These are phyloP conservation scores for Agonopterix subpropinquella DNA, from an alignment of 2,888 invertebrate genomes.

Conservation along the genomic window DNA sequence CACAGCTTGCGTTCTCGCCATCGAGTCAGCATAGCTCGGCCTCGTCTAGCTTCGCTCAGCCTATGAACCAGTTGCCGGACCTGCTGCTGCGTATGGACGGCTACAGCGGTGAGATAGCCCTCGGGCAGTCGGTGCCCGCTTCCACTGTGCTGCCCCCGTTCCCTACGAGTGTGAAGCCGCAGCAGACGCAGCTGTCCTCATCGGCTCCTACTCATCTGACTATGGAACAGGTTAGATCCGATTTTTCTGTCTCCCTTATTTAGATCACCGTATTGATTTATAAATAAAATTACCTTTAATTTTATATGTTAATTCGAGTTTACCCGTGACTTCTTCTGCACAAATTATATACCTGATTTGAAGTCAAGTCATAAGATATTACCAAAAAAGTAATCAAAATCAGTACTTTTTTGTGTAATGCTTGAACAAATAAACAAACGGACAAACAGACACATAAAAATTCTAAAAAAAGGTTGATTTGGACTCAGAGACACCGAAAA, in stretches of 20 bases:
- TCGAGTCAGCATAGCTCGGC: conserved; percentile 79
- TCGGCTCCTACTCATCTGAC: conserved; percentile 92
- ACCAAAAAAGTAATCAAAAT: no score
- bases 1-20: conserved; percentile 78
- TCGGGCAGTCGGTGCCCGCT: conserved; percentile 81
- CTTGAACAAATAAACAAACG: no score
- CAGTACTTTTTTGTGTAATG: no score
- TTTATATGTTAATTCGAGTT: no score
- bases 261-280: no score
- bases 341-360: no score
- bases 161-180: conserved; percentile 50
- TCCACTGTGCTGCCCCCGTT: conserved; percentile 69
- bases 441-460: no score
- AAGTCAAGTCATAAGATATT: no score
- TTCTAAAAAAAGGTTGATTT: no score
- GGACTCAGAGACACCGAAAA: no score
- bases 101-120: conserved; percentile 67
- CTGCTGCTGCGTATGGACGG: conserved; percentile 81
- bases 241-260: neutral
- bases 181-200: conserved; percentile 83
- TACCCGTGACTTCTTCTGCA: no score
- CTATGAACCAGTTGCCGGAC: conserved; percentile 74
- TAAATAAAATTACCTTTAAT: no score
- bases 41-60: conserved; percentile 63
- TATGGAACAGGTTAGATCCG: conserved; percentile 79